Base-by-base conservation (phyloP, 2,797 vertebrate species). In the Halcyon leucocephala region DNA sequence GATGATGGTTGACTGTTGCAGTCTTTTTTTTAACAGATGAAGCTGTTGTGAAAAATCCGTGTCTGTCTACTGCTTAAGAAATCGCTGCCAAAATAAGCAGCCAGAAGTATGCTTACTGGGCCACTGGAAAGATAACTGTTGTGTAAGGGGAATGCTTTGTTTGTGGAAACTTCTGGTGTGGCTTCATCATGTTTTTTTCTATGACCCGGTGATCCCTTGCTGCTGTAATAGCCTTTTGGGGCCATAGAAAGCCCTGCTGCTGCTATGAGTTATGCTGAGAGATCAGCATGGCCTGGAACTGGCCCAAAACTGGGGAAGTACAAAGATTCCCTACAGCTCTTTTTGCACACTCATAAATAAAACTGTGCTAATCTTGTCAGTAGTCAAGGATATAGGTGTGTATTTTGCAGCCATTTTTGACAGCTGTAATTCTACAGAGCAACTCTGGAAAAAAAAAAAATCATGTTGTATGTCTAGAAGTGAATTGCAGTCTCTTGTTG, bases 241-340 rank as follows among this genome's bases (percentile, higher is more conserved):
- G 85, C 69, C 18, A 42, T 72, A 82, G 74, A 89, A 87, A 80
- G 89, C 83, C 92, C 89, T 88, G 81, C 82, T 95, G 90, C 95
- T 97, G 93, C 93, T 96, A 64, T 82, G 88, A 93, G 76, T 91
- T 96, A 86, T 4, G 86, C 73, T 95, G 91, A 96, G 73, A 91
- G 65, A 94, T 83, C 83, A 85, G 89, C 60, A 39, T 29, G 48
- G 72, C 82, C 82, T 80, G 81, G 51, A 93, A 74, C 82, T 88
- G 74, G 80, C 86, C 84, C 84, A 84, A 57, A 93, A 81, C 39
- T 74, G 55, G 82, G 82, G 82, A 92, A 90, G n/a, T 46, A 77
- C 25, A 78, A 71, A 78, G 55, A 76, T 87, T 65, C 86, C 44
- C 89, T 89, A 41, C 82, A 81, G 74, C 62, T 67, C 29, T 41